Evolutionary conservation across 2,888 invertebrate species (phyloP).

Genomic region (Ectemnius cavifrons): DNA sequence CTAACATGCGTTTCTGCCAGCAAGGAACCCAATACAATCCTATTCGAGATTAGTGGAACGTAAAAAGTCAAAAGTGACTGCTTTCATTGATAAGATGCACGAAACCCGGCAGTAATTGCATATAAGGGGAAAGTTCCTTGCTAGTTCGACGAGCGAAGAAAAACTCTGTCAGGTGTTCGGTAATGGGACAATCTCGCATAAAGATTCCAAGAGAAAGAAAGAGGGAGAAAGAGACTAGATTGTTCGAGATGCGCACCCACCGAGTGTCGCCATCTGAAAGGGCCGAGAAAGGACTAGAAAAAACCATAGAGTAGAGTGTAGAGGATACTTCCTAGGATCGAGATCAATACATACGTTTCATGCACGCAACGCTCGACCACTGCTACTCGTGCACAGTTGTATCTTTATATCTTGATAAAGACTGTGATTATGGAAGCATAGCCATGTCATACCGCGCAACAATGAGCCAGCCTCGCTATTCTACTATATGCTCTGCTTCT

Average conservation of each 20-base stretch:
- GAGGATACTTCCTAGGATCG: neutral
- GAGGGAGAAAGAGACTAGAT: neutral
- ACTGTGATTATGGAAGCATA: no score
- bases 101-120: neutral
- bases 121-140: no score
- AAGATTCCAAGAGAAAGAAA: no score
- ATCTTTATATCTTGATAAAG: neutral
- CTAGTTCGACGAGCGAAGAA: no score
- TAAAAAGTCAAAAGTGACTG: neutral
- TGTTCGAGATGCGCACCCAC: neutral
- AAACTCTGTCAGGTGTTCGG: no score
- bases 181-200: no score
- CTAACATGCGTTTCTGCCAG: neutral
- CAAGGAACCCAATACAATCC: neutral
- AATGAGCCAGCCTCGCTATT: no score
- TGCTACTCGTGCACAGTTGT: neutral
- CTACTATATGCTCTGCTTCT: no score
- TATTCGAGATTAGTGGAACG: neutral
- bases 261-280: conserved; percentile 36
- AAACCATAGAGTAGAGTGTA: neutral
- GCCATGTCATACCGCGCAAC: no score
- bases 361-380: neutral
- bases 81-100: neutral
- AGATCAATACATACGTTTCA: neutral
- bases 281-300: neutral